Conservation (phyloP, 2,888 invertebrate genomes). For the Altica lythri region DNA sequence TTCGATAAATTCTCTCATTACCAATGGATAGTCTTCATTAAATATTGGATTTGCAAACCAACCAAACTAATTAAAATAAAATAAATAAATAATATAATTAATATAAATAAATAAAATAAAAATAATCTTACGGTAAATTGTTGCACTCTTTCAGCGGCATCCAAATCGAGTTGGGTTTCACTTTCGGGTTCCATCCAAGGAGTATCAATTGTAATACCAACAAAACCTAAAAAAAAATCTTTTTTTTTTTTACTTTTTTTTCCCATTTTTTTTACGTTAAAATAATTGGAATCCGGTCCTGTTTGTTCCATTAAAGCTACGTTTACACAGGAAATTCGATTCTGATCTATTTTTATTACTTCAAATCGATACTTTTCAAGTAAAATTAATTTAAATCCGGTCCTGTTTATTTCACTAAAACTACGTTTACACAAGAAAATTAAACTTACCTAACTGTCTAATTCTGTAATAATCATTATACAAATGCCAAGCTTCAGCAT, state of each 20-base stretch:
- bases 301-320: too few species aligned
- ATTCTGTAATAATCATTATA: constrained; percentile 64
- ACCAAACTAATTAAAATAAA: constrained; percentile 29
- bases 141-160: constrained; percentile 59
- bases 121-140: constrained; percentile 51
- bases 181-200: constrained; percentile 67
- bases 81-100: neutral
- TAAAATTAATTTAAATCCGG: too few species aligned
- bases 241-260: too few species aligned
- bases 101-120: neutral
- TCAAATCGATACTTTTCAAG: too few species aligned
- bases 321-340: too few species aligned
- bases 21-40: constrained; percentile 62
- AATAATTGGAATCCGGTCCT: too few species aligned
- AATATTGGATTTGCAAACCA: constrained; percentile 63
- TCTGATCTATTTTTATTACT: too few species aligned
- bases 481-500: constrained; percentile 67
- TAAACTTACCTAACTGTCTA: constrained; percentile 36
- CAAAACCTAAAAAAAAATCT: constrained; percentile 17
- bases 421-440: too few species aligned
- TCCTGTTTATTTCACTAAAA: too few species aligned
- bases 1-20: constrained; percentile 66
- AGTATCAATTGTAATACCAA: constrained; percentile 54
- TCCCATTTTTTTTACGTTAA: too few species aligned
- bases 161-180: constrained; percentile 58